A percentile compares a stretch with the other conserved stretches of the same genome.
Evolutionary conservation across 2,888 invertebrate genomes (phyloP).

Genomic region (Carterocephalus palaemon): DNA sequence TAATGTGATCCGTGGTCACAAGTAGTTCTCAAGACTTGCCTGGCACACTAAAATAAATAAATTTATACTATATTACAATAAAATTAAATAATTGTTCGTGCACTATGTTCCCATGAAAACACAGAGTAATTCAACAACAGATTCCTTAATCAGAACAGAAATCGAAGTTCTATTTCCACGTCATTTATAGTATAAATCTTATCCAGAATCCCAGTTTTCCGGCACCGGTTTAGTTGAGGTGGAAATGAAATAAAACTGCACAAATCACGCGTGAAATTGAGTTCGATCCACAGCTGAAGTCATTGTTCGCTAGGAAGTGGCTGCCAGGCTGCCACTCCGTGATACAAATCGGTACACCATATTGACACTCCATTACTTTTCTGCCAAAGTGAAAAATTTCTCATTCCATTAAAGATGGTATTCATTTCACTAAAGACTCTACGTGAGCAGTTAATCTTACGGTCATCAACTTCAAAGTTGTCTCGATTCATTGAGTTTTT

Average conservation of each 20-base stretch:
- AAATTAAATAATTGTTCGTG: too few species aligned
- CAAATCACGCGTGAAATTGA: constrained; percentile 78
- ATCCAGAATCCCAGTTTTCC: constrained; percentile 31
- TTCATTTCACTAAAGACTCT: too few species aligned
- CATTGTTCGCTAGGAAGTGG: constrained; percentile 56
- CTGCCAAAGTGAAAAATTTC: constrained; percentile 8
- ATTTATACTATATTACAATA: constrained; percentile 2
- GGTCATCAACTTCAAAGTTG: too few species aligned
- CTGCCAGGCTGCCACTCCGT: constrained; percentile 50
- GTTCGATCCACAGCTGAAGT: constrained; percentile 61
- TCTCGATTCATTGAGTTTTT: too few species aligned
- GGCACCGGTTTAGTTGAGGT: constrained; percentile 48
- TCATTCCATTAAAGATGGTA: constrained; percentile 1
- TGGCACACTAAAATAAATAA: too few species aligned
- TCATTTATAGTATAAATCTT: constrained; percentile 22
- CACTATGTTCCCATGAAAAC: too few species aligned
- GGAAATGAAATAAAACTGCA: constrained; percentile 70
- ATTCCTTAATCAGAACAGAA: constrained; percentile 13
- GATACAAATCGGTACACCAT: constrained; percentile 30
- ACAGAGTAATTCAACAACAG: background rate
- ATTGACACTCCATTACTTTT: constrained; percentile 30
- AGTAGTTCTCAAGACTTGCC: too few species aligned
- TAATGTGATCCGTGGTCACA: too few species aligned
- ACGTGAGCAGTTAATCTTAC: too few species aligned
- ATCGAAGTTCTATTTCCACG: constrained; percentile 18